Percentiles rank a stretch among this genome's conserved stretches.
Conservation (phyloP, 1,140 invertebrate species). For the Drosophila bifasciata region DNA sequence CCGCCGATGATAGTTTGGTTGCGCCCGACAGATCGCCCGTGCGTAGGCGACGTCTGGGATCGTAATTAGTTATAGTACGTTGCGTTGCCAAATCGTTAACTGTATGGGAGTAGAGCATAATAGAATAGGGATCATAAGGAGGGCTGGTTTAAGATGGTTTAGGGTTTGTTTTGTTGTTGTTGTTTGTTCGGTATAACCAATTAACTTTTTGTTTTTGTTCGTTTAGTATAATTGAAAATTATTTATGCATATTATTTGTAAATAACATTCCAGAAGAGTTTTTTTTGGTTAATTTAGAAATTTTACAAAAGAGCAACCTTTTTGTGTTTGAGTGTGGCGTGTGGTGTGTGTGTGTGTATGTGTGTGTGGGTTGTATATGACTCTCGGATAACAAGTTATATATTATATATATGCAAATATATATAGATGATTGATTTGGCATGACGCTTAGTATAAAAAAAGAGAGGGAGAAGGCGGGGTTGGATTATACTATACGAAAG, state of each 20-base stretch:
- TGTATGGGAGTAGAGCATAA: slow-evolving; percentile 82
- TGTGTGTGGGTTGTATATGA: slow-evolving; percentile 13
- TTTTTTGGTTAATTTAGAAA: slow-evolving; percentile 48
- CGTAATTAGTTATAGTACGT: slow-evolving; percentile 81
- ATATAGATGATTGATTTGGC: slow-evolving; percentile 45
- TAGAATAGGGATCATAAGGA: slow-evolving; percentile 75
- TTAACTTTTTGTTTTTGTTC: slow-evolving; percentile 38
- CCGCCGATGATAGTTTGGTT: slow-evolving; percentile 69
- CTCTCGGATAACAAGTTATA: slow-evolving; percentile 22
- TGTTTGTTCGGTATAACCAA: slow-evolving; percentile 30
- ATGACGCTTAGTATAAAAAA: slow-evolving; percentile 28
- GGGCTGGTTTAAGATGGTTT: slow-evolving; percentile 54
- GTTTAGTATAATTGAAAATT: slow-evolving; percentile 77
- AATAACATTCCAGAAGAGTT: slow-evolving; percentile 64
- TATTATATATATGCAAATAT: slow-evolving; percentile 40
- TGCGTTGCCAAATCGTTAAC: slow-evolving; percentile 81
- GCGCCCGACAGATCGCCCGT: slow-evolving; percentile 74
- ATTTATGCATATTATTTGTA: slow-evolving; percentile 57
- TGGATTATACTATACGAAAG: too few relatives aligned
- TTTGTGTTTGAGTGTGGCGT: background rate
- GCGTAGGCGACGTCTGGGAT: slow-evolving; percentile 81
- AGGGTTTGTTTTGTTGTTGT: slow-evolving; percentile 8
- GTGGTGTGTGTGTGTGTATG: slow-evolving; percentile 15
- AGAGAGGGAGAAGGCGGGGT: background rate
- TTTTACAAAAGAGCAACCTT: slow-evolving; percentile 38